Evolutionary conservation across 2,113 vertebrate genomes (phyloP), one percentile per base, ranked within the genome.

Genomic region (Irena cyanogastra): DNA sequence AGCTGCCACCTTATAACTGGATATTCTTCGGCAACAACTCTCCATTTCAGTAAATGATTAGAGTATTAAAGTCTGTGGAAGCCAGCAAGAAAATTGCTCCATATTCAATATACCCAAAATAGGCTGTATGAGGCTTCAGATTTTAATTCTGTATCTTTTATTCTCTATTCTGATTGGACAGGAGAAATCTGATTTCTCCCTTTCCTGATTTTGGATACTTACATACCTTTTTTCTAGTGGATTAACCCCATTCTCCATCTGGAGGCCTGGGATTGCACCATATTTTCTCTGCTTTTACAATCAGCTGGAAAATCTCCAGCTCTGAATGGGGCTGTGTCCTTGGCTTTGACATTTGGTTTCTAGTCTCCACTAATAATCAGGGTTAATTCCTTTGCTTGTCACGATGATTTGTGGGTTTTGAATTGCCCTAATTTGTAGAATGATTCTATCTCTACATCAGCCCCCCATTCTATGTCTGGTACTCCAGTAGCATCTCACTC

Each of bases 171-270:
- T 95, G 71, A 93, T 81, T 90, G 86, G 65, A 52, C 37, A 72
- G 50, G 33, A 93, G 52, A 95, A 95, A 92, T 89, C 66, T 86
- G 78, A 81, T 97, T 92, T 93, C 69, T 95, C 47, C 47, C 70
- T 94, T 85, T 87, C 71, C 88, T 88, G 66, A 76, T 88, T 97
- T 95, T 93, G 66, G 50, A 84, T 95, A 87, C 84, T 94, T 93
- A 89, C 1, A 5, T 64, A 72, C 92, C 22, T 89, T 91, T 90
- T 90, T 96, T 93, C 77, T 47, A 65, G 33, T 39, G 86, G 93
- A 97, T 97, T 97, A 97, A 97, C 93, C 93, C 71, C 75, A 71
- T 94, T 96, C 41, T 92, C 93, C 92, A 95, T 97, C 96, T 97
- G 94, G 94, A 92, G 44, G 49, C 41, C 61, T 83, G 70, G 68